Evolutionary conservation across 2,113 vertebrate species (phyloP), one percentile per base, ranked within the genome.

Genomic region (Tympanuchus pallidicinctus): DNA sequence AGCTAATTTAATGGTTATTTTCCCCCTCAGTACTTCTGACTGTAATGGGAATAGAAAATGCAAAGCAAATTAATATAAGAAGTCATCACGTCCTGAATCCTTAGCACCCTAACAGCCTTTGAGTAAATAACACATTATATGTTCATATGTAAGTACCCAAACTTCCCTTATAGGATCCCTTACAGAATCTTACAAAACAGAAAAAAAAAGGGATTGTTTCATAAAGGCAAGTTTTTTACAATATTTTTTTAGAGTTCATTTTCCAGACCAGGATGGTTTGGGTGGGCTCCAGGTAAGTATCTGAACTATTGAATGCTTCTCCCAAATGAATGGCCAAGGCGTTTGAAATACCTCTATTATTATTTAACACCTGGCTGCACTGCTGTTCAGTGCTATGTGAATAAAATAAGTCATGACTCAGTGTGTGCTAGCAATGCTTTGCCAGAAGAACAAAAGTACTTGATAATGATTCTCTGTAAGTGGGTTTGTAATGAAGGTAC

Each of bases 391-490:
- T n/a, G 8, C 70, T 84, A 71, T 47, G 40, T 86, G 27, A 82
- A 69, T 70, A 94, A 93, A 96, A 61, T 52, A 90, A 95, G 66
- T 63, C 43, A 86, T 22, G 60, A 88, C 76, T 91, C 84, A 66
- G 42, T 34, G 13, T 54, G 30, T 78, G 79, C 70, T 73, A 25
- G n/a, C 71, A 96, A 90, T 43, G 43, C 42, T 78, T 86, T 95
- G 28, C 52, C 57, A 82, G 20, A 9, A 45, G 86, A 95, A 78
- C 8, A 92, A 81, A 88, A 94, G 12, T 40, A 3, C 59, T 77
- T 91, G 61, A 50, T 67, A 85, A 77, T 38, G 48, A 47, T 45
- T 79, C 50, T 59, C 17, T 57, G 28, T 8, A 47, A 7, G 12
- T 70, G 6, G 59, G 61, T 87, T 89, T 57, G 27, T 38, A 54